Percentiles rank a stretch among this genome's conserved stretches.
These are phyloP conservation scores for Percina caprodes DNA, from an alignment of 2,113 vertebrate species.

Conservation along the genomic window DNA sequence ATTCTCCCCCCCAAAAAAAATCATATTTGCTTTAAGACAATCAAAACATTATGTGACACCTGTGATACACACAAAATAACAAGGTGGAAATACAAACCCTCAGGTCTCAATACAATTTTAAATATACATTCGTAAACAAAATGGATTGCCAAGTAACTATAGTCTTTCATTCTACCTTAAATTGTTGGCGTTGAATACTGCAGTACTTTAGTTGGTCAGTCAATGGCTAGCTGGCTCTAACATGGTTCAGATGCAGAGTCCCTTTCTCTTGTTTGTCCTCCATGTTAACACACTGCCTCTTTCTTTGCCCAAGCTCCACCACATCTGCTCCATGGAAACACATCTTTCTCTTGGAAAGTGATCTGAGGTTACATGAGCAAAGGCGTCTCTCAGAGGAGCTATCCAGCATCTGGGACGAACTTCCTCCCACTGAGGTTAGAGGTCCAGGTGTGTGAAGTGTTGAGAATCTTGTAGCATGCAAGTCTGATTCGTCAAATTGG, in stretches of 20 bases:
- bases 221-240: not conserved
- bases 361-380: slow-evolving; percentile 24
- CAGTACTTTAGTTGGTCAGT: not conserved
- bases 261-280: slow-evolving; percentile 46
- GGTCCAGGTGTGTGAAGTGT: slow-evolving; percentile 1
- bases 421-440: slow-evolving; percentile 10
- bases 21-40: not conserved
- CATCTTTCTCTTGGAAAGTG: slow-evolving; percentile 78
- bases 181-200: not conserved
- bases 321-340: slow-evolving; percentile 44
- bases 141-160: slow-evolving; percentile 28
- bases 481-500: slow-evolving; percentile 40
- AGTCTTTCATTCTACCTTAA: slow-evolving; percentile 25
- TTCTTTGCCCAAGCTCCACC: slow-evolving; percentile 64
- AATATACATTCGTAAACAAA: slow-evolving; percentile 17
- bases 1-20: slow-evolving; percentile 8
- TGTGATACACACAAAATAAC: slow-evolving; percentile 12
- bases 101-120: not conserved
- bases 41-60: not conserved
- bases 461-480: not conserved
- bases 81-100: slow-evolving; percentile 3
- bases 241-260: slow-evolving; percentile 38
- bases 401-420: not conserved
- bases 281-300: slow-evolving; percentile 76
- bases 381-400: slow-evolving; percentile 57